Evolutionary conservation across 2,888 invertebrate genomes (phyloP), one percentile per base, ranked within the genome.

Genomic region (Polia nebulosa): DNA sequence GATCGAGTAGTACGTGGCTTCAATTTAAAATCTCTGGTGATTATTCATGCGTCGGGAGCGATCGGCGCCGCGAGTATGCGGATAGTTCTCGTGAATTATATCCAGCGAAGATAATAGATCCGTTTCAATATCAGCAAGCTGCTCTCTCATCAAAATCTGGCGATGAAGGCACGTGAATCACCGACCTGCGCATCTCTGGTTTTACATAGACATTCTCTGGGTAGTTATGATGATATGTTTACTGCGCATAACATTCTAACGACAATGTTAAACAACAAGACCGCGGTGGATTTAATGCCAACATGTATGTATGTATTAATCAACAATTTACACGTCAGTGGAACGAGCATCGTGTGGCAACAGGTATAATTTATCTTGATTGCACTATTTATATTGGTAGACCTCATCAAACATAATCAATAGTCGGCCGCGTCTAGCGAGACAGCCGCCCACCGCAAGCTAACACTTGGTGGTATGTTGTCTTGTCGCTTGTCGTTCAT

Each of bases 61-160:
- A 51, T 29, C 25, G 29, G 62, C 55, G 41, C 11, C 63, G 47
- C 29, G 29, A 11, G n/a, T 17, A 27, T 39, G 32, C 13, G 34
- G 52, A 63, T 64, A 64, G 52, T 63, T 64, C 29, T 52, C 32
- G 57, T 64, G 22, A 72, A 32, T 22, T 32, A 71, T 57, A n/a
- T 27, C 15, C 29, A 57, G 36, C 45, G 22, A 11, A 64, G 44
- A 45, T 57, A 25, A 52, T 45, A 45, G 51, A 57, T 64, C 39
- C 20, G 39, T n/a, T 36, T 52, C 32, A 32, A 52, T 45, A 57
- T 57, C 64, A 34, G 51, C 44, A 20, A 56, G 32, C 52, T 52
- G 6, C 6, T 36, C 41, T n/a, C 27, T 20, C 53, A 36, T 44
- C 27, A 25, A 51, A 44, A 44, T 44, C 27, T 3, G 8, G 27